phyloP scores from a whole-genome alignment of 2,113 vertebrate genomes.

The Amblyopsis rosae region DNA sequence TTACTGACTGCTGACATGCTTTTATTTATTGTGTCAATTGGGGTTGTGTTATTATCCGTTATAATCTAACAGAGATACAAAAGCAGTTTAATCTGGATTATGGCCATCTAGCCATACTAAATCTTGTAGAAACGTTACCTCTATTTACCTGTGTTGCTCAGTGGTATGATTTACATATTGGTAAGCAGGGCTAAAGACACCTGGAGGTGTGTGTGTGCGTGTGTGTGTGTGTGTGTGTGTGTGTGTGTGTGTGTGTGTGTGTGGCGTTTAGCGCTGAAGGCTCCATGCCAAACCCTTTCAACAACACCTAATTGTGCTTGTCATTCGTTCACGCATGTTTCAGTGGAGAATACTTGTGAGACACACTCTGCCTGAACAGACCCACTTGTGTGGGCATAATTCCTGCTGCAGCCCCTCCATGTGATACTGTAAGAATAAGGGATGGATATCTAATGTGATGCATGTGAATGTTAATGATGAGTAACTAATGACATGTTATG shows the following conservation, averaged over 20 bases:
- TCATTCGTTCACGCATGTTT: no score
- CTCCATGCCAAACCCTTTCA: no score
- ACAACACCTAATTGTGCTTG: no score
- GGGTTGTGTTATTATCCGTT: slow-evolving; percentile 31
- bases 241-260: no score
- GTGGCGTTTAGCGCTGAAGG: no score
- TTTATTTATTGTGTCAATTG: neutral
- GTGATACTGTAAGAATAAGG: neutral
- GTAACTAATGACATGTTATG: neutral
- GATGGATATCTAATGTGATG: neutral
- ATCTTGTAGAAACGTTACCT: neutral
- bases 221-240: no score
- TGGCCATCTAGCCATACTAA: slow-evolving; percentile 9
- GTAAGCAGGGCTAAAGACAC: neutral
- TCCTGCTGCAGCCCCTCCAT: no score
- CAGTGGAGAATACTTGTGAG: no score
- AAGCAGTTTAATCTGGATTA: slow-evolving; percentile 39
- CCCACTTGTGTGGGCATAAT: no score
- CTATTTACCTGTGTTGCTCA: slow-evolving; percentile 9
- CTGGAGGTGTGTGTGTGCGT: no score
- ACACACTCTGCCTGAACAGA: no score
- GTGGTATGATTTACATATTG: neutral
- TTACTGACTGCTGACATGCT: slow-evolving; percentile 15
- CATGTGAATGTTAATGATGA: neutral
- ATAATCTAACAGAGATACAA: slow-evolving; percentile 19